Conservation (phyloP, 2,797 vertebrate genomes). For the Thaleichthys pacificus region DNA sequence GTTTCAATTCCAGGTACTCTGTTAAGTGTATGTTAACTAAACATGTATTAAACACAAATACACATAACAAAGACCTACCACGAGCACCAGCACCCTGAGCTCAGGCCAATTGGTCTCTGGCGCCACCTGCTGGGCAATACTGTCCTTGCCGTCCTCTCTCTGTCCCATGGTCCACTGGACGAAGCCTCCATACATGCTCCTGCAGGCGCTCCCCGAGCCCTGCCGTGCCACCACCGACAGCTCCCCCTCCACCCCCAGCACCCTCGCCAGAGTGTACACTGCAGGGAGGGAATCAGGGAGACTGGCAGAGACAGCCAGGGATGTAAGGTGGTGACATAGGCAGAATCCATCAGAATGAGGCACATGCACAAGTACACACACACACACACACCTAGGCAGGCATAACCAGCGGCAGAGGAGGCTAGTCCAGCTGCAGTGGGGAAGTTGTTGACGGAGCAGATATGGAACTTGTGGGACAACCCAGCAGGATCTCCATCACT, state of each 20-base stretch:
- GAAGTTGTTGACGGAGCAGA: conserved; percentile 93
- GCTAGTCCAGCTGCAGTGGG: conserved; percentile 94
- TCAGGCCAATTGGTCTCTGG: conserved; percentile 90
- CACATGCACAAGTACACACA: not conserved
- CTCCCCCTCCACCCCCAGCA: conserved; percentile 85
- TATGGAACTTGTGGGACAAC: conserved; percentile 85
- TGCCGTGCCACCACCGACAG: conserved; percentile 87
- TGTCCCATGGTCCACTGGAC: conserved; percentile 92
- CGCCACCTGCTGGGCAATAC: conserved; percentile 86
- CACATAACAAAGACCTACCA: conserved; percentile 77
- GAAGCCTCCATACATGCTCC: conserved; percentile 92
- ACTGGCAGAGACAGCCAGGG: not conserved
- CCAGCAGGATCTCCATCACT: conserved; percentile 49
- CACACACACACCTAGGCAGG: conserved; percentile 83
- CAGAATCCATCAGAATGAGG: not conserved
- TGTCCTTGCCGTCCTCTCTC: conserved; percentile 85
- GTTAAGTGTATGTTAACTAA: not conserved
- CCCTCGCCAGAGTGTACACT: conserved; percentile 85
- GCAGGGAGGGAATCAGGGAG: conserved; percentile 19
- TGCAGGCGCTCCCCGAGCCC: conserved; percentile 93
- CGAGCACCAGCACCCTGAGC: conserved; percentile 86
- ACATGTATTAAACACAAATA: not conserved
- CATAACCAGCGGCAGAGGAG: conserved; percentile 92
- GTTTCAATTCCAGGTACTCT: not conserved
- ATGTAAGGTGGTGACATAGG: not conserved